Conservation (phyloP, 2,113 vertebrate genomes). For the Caranx ignobilis region DNA sequence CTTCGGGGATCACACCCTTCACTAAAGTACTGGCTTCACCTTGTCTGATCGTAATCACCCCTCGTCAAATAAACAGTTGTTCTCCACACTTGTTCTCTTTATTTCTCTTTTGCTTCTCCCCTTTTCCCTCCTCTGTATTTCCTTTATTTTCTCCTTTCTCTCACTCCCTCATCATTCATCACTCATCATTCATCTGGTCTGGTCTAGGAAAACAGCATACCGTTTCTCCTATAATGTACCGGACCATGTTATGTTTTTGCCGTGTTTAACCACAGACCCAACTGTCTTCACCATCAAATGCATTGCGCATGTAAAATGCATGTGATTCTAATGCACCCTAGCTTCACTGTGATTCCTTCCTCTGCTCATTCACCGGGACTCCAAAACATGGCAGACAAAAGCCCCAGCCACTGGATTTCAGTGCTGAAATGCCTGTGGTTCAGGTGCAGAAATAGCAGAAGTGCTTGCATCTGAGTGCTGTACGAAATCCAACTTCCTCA, state of each 20-base stretch:
- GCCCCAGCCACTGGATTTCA: slow-evolving; percentile 19
- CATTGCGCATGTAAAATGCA: slow-evolving; percentile 41
- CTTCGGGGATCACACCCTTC: slow-evolving; percentile 62
- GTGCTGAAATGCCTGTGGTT: slow-evolving; percentile 7
- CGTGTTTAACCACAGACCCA: slow-evolving; percentile 35
- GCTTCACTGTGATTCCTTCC: neutral
- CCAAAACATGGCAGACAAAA: slow-evolving; percentile 15
- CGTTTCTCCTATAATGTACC: slow-evolving; percentile 18
- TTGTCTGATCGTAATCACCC: slow-evolving; percentile 70
- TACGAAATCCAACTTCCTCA: slow-evolving; percentile 37
- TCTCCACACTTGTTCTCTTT: slow-evolving; percentile 62
- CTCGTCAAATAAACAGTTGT: slow-evolving; percentile 71
- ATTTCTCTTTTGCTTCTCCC: slow-evolving; percentile 38
- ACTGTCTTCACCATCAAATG: slow-evolving; percentile 22
- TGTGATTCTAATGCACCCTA: slow-evolving; percentile 28
- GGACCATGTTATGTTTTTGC: slow-evolving; percentile 34
- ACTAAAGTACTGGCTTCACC: slow-evolving; percentile 65
- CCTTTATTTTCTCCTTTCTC: neutral
- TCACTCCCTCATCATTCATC: slow-evolving; percentile 32
- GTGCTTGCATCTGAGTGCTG: slow-evolving; percentile 10
- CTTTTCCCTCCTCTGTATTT: slow-evolving; percentile 1
- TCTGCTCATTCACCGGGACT: slow-evolving; percentile 21
- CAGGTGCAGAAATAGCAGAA: slow-evolving; percentile 39
- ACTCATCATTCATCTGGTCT: slow-evolving; percentile 31
- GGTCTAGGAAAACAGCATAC: slow-evolving; percentile 12